Base-by-base conservation (phyloP, 2,113 vertebrate genomes). In the Thinocorus orbignyianus region DNA sequence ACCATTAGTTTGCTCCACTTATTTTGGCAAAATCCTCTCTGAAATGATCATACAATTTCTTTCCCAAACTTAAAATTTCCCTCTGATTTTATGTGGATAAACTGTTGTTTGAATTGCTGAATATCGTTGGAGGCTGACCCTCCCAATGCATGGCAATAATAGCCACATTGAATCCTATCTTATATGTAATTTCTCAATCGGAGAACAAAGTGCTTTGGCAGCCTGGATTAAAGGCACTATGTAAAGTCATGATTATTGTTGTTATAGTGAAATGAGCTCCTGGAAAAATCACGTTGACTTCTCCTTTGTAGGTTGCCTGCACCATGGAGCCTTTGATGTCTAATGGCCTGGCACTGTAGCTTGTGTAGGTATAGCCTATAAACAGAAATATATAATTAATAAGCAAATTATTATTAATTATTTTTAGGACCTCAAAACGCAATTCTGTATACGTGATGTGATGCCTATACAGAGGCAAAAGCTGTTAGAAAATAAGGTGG, bases 231-330 rank as follows among this genome's bases (percentile, higher is more conserved):
- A 91, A 93, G 91, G 35, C 70, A 85, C 52, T 84, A 9, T 61
- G 70, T 92, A 92, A 92, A 87, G 70, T 90, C 73, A 51, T 54
- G n/a, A 88, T 92, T 90, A 90, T 76, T 91, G 51, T 49, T 89
- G 70, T 79, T 86, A 66, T 1, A 86, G 82, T 73, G 71, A 95
- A 95, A 82, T 66, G 46, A 93, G 28, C 79, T 94, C 58, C 55
- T 77, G 74, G 79, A 95, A 97, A 94, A 94, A 86, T 83, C 49
- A 30, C 33, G 30, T 65, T 85, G 71, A 85, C 68, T 96, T 91
- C 20, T 88, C 35, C 88, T 91, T 90, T 83, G 85, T 78, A 88
- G 51, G 68, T 81, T 88, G 58, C 46, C 39, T 80, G 58, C 24
- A 54, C 54, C 0, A 0, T 77, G 55, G 20, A 88, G 39, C 16